Conservation (phyloP, 2,113 vertebrate species). For the Butastur rufipennis region DNA sequence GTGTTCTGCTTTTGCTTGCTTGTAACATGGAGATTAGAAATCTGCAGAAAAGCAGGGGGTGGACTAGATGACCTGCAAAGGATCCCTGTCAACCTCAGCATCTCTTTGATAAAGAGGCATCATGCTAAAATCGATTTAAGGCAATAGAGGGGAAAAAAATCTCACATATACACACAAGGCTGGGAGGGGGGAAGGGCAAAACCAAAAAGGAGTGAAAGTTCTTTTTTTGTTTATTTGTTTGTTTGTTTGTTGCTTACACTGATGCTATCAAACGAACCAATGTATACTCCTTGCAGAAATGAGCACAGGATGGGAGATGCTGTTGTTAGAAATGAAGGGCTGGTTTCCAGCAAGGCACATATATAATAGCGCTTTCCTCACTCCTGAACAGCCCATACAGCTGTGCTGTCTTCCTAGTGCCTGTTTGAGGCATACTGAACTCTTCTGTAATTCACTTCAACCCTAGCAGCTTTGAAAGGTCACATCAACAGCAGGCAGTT, state of each 20-base stretch:
- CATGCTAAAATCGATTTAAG: background rate
- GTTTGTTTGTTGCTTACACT: background rate
- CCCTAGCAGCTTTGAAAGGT: conserved; percentile 33
- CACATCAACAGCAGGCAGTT: conserved; percentile 31
- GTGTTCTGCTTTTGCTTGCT: background rate
- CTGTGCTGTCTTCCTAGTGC: conserved; percentile 27
- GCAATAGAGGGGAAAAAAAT: background rate
- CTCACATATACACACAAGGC: background rate
- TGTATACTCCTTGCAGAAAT: background rate
- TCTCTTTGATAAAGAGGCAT: background rate
- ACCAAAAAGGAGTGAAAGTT: background rate
- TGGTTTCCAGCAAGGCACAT: conserved; percentile 27
- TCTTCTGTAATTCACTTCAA: conserved; percentile 11
- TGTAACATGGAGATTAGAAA: background rate
- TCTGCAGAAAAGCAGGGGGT: background rate
- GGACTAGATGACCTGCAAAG: background rate
- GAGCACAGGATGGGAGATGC: background rate
- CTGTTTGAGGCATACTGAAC: conserved; percentile 7
- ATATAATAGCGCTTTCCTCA: background rate
- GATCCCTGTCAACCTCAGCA: background rate
- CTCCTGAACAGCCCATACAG: background rate
- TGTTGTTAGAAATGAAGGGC: conserved; percentile 17
- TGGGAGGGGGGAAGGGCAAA: background rate
- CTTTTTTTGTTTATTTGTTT: background rate
- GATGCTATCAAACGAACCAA: background rate